Conservation (phyloP, 2,888 invertebrate species). For the Lasioglossum lativentre region DNA sequence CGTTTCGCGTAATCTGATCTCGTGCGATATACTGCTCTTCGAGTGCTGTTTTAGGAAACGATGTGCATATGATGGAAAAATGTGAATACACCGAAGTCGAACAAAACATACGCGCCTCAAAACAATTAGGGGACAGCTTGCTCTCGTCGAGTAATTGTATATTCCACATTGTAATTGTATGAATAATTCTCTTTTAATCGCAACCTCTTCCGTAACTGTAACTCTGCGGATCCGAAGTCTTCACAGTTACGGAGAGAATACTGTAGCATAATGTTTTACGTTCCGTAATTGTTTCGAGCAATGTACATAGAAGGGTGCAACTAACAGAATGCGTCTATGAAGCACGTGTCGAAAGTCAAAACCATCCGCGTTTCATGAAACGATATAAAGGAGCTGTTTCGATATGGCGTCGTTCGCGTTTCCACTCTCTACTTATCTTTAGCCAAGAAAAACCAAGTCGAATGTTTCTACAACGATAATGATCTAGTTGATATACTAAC, state of each 20-base stretch:
- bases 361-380: constrained; percentile 20
- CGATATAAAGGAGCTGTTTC: constrained; percentile 53
- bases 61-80: background rate
- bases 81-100: background rate
- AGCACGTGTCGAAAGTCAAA: constrained; percentile 25
- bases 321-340: constrained; percentile 13
- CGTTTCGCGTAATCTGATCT: background rate
- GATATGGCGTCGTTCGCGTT: background rate
- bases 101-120: background rate
- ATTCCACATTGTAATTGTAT: too few relatives aligned
- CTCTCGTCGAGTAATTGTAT: too few relatives aligned
- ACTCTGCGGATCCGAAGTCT: background rate
- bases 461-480: background rate
- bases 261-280: background rate
- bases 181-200: too few relatives aligned
- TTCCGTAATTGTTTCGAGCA: background rate
- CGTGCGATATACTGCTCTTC: background rate
- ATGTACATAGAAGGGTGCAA: background rate
- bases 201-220: background rate
- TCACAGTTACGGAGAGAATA: too few relatives aligned
- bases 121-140: background rate
- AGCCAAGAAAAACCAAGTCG: background rate
- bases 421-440: background rate
- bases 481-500: background rate
- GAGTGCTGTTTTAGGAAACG: constrained; percentile 3